Conservation (phyloP, 2,113 vertebrate genomes). For the Nanorana parkeri region DNA sequence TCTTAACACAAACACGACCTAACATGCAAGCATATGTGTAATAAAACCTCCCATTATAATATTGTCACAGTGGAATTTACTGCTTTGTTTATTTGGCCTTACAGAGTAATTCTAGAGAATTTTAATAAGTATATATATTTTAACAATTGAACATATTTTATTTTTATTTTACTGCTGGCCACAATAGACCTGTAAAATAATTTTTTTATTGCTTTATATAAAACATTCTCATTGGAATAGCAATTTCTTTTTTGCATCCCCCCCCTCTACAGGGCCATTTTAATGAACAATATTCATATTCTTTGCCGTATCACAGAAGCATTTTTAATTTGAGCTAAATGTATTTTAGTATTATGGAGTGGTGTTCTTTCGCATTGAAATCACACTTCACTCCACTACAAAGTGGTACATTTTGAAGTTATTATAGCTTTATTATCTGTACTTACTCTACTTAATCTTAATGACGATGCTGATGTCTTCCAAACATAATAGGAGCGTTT, state of each 20-base stretch:
- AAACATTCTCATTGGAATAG: constrained; percentile 48
- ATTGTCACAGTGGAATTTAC: constrained; percentile 46
- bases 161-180: constrained; percentile 51
- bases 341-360: constrained; percentile 45
- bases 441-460: constrained; percentile 56
- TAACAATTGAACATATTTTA: constrained; percentile 57
- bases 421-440: constrained; percentile 55
- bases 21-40: constrained; percentile 38
- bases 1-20: neutral
- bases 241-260: constrained; percentile 2
- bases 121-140: constrained; percentile 56
- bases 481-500: constrained; percentile 35
- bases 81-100: constrained; percentile 54
- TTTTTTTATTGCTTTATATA: constrained; percentile 52
- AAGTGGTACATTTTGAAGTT: constrained; percentile 40
- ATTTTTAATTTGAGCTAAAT: constrained; percentile 56
- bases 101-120: constrained; percentile 38
- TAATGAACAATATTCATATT: constrained; percentile 56
- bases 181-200: constrained; percentile 55
- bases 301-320: constrained; percentile 17
- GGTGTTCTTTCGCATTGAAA: constrained; percentile 31
- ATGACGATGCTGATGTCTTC: constrained; percentile 35
- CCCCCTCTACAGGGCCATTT: constrained; percentile 42
- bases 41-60: constrained; percentile 45
- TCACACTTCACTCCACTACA: constrained; percentile 42